Evolutionary conservation across 2,888 invertebrate species (phyloP), one percentile per base, ranked within the genome.

Genomic region (Hemithea aestivaria): DNA sequence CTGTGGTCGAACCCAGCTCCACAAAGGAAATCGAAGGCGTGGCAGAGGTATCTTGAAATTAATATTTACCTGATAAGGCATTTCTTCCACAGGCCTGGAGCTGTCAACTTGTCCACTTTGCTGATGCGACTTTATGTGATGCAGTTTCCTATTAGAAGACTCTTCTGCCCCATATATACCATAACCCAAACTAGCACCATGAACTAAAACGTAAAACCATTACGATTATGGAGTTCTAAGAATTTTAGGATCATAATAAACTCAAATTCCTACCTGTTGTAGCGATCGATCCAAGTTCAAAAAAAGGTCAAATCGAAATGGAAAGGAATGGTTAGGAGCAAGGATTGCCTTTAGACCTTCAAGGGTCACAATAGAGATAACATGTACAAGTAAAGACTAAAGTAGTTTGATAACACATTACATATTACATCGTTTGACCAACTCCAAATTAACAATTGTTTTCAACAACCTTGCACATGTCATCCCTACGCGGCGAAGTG

Each of bases 61-160:
- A n/a, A n/a, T n/a, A n/a, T n/a, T n/a, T 10, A 90, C 90, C 88
- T 90, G 90, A 71, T 89, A 90, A 7, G 90, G 89, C 87, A 89
- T 89, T 66, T 90, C 90, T 62, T 90, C 90, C 35, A 78, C 55
- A 8, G 81, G 74, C 50, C 81, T 69, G 24, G 71, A 57, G 51
- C 73, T 83, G 45, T 80, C 79, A 42, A 78, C 56, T 58, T 78
- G 83, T 9, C 73, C 73, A 20, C 77, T 65, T 73, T 74, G 90
- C 73, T 67, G 90, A 73, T 71, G 89, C 56, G 75, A 82, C 62
- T 85, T 56, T 64, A 88, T 67, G 54, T 85, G 69, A 62, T 83
- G 80, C 53, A 87, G 64, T 59, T 85, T 88, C 58, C 69, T 76
- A 62, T 53, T 84, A 12, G 64, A 72, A 49, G 70, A 76, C 37